Evolutionary conservation across 1,140 invertebrate species (phyloP), one percentile per base, ranked within the genome.

Genomic region (Zaprionus africanus): DNA sequence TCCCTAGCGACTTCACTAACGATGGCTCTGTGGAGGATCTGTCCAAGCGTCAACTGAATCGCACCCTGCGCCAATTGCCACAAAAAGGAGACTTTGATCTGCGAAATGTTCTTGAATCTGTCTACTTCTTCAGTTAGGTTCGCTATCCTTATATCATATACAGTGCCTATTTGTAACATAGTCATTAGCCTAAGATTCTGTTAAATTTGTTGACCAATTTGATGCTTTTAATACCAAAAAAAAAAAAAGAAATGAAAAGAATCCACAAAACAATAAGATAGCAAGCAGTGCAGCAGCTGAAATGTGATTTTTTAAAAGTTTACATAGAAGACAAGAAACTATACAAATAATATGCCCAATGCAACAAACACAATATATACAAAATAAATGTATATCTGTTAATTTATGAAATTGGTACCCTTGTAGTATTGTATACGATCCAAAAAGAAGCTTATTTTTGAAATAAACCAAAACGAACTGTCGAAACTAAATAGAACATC

Each of bases 41-140:
- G 11, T 94, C 94, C 13, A 95, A 94, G 83, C 94, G 92, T 75
- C 95, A 95, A 77, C 91, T 96, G n/a, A 96, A 95, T 82, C 88
- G 93, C 15, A 82, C 94, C 9, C 93, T 97, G 2, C 88, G 85
- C 46, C 93, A 94, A 59, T 93, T 97, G 54, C 97, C 97, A 5
- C 84, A 93, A 61, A 97, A 95, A 84, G 97, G 97, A 6, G 92
- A 94, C 59, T 97, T 98, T 82, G 94, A 98, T 77, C 94, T 98
- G 54, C 93, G 95, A 0, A 94, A 95, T 75, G 96, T 98, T 34
- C 93, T 97, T 15, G 92, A 95, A 19, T 98, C 97, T 2, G 93
- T 95, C 17, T 98, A 97, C 87, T 98, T 98, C 90, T 97, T 97
- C 91, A 97, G 96, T 93, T 97, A 93, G 59, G 31, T 73, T 38